Conservation (phyloP, 1,140 invertebrate genomes). For the Paramacrobiotus metropolitanus region DNA sequence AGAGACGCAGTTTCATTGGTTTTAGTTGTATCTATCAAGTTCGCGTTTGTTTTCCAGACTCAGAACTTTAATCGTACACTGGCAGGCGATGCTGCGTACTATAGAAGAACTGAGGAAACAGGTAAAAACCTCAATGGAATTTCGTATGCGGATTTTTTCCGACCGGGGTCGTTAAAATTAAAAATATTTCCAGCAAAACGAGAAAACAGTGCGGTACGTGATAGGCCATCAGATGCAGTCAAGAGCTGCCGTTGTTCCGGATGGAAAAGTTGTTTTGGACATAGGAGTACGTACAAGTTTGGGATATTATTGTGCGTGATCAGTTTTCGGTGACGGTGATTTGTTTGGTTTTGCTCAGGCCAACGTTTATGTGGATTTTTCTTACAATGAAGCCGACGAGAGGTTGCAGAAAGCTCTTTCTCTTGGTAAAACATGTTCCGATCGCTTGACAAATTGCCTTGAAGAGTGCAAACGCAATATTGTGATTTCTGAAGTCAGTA, state of each 20-base stretch:
- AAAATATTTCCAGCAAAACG: too few relatives aligned
- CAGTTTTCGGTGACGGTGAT: too few relatives aligned
- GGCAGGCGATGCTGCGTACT: background rate
- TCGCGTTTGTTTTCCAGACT: background rate
- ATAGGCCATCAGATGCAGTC: slow-evolving; percentile 2
- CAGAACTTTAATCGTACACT: background rate
- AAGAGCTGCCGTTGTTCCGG: background rate
- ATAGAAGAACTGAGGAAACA: background rate
- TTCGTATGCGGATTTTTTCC: too few relatives aligned
- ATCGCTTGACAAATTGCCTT: background rate
- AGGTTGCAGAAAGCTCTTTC: background rate
- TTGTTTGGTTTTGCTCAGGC: background rate
- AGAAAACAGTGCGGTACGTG: background rate
- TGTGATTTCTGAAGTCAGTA: background rate
- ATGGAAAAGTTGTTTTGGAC: background rate
- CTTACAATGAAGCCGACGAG: background rate
- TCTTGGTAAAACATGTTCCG: background rate
- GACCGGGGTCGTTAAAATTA: too few relatives aligned
- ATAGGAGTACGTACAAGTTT: slow-evolving; percentile 1
- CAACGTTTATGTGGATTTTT: background rate
- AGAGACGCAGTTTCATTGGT: too few relatives aligned
- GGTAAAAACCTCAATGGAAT: background rate
- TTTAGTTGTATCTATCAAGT: background rate
- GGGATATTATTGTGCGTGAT: too few relatives aligned
- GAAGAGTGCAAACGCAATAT: background rate